Conservation (phyloP, 2,888 invertebrate species). For the Lasioglossum lativentre region DNA sequence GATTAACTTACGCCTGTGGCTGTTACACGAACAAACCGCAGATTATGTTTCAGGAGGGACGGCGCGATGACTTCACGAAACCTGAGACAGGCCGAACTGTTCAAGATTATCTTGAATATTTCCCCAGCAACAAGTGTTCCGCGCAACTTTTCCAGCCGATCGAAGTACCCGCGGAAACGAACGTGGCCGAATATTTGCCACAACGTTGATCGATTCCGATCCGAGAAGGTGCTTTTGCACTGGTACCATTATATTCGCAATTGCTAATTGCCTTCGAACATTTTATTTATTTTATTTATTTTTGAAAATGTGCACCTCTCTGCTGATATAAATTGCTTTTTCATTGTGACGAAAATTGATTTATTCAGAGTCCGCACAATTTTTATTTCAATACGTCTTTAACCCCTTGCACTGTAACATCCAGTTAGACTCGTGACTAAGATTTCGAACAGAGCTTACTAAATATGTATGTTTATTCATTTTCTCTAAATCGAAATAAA, state of each 20-base stretch:
- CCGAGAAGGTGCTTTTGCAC: background rate
- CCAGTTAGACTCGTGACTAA: too few species aligned
- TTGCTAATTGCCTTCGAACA: background rate
- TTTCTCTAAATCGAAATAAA: too few species aligned
- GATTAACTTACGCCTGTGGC: background rate
- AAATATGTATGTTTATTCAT: background rate
- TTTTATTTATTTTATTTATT: background rate
- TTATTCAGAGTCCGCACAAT: background rate
- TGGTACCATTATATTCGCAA: background rate
- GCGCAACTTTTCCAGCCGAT: conserved; percentile 12
- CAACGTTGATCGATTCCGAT: conserved; percentile 26
- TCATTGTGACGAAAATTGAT: background rate
- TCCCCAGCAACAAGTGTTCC: conserved; percentile 52
- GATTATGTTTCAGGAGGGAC: conserved; percentile 26
- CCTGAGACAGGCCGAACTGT: background rate
- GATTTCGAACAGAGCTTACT: background rate
- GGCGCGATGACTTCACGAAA: background rate
- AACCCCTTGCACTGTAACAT: too few species aligned
- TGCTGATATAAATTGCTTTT: too few species aligned
- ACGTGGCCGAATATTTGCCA: conserved; percentile 31
- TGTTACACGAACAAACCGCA: background rate
- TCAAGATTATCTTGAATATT: conserved; percentile 21
- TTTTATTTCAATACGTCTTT: background rate
- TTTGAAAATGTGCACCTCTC: background rate
- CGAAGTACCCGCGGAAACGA: conserved; percentile 47